These are phyloP conservation scores for Ivindomyrus marchei DNA, from an alignment of 2,113 vertebrate genomes.

Conservation along the genomic window DNA sequence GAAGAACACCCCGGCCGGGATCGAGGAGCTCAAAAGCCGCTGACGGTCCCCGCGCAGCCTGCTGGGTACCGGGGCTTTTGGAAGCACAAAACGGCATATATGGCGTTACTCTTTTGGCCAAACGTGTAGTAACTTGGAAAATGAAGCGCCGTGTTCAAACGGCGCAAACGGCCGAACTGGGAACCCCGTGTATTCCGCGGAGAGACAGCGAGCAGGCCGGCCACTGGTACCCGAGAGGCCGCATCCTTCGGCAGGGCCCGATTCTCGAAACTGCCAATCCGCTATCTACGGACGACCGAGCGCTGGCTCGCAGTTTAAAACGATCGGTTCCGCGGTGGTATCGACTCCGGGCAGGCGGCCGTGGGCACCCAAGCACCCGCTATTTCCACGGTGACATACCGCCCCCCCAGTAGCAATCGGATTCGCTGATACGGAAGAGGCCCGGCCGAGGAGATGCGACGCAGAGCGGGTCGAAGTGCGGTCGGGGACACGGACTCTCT, in stretches of 20 bases:
- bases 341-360: background rate
- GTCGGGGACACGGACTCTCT: background rate
- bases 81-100: background rate
- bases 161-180: background rate
- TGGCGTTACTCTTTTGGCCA: background rate
- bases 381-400: background rate
- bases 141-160: background rate
- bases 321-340: background rate
- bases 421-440: background rate
- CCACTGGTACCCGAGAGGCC: background rate
- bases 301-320: background rate
- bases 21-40: background rate
- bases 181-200: background rate
- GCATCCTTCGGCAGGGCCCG: background rate
- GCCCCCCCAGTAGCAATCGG: background rate
- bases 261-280: background rate
- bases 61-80: background rate
- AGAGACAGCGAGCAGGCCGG: background rate
- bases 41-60: background rate
- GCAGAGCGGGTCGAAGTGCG: background rate
- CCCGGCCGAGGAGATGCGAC: background rate
- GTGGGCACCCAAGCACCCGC: background rate
- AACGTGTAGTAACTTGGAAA: background rate
- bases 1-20: background rate
- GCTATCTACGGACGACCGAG: background rate